phyloP scores from a whole-genome alignment of 2,113 vertebrate genomes.

The Raja brachyura region DNA sequence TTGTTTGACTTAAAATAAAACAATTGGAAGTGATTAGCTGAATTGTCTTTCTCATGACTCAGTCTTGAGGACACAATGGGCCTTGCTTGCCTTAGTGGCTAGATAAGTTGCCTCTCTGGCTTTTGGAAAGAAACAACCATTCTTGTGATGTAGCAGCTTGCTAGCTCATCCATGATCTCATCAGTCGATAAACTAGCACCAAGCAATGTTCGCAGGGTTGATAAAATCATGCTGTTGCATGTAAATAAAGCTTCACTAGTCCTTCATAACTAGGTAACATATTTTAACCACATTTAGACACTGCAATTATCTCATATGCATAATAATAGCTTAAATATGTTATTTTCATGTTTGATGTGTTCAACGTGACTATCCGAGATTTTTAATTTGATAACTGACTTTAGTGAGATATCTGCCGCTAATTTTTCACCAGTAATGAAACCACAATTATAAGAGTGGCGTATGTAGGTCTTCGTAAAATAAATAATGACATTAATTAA shows the following conservation, averaged over 20 bases:
- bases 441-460: background rate
- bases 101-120: background rate
- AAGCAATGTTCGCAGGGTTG: background rate
- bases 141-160: background rate
- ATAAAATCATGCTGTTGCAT: background rate
- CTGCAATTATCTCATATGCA: background rate
- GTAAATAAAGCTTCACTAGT: background rate
- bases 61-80: background rate
- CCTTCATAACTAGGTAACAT: background rate
- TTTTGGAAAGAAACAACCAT: background rate
- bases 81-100: background rate
- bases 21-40: background rate
- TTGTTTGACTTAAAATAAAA: background rate
- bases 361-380: background rate
- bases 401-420: background rate
- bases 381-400: conserved; percentile 25
- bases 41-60: background rate
- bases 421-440: conserved; percentile 32
- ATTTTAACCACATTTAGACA: background rate
- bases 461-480: background rate
- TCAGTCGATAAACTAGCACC: background rate
- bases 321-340: background rate
- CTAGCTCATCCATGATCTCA: background rate
- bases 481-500: background rate
- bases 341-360: background rate